Base-by-base conservation (phyloP, 2,888 invertebrate genomes). In the Conchocele bisecta region DNA sequence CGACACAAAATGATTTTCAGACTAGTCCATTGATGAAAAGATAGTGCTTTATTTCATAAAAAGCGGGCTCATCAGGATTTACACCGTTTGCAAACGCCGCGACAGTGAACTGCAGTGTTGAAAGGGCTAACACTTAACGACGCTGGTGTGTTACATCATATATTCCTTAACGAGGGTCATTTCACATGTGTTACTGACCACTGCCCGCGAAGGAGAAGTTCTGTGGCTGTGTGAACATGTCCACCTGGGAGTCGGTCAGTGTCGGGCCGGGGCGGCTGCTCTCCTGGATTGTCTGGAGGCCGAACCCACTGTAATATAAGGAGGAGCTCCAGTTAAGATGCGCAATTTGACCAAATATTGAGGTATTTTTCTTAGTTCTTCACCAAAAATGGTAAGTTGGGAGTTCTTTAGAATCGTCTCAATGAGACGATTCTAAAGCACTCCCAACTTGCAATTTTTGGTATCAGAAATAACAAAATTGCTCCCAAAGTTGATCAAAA, bases 261-360 rank as follows among this genome's bases (percentile, higher is more conserved):
- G 67, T 75, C 48, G 57, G 73, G 29, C 74, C 74, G n/a, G 82
- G 66, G 17, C 77, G 56, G 22, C 75, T 77, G 24, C 72, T 68
- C 56, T 88, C 86, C 48, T 83, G 79, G 26, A 86, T 85, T 0
- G 86, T 82, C 67, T 84, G 85, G 24, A 86, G 82, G 24, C 87
- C 85, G 78, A 85, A 85, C n/a, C 80, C 81, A 61, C 79, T 75
- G 60, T 60, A 66, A 58, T n/a, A n/a, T n/a, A n/a, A n/a, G n/a
- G n/a, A n/a, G n/a, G n/a, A n/a, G n/a, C n/a, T n/a, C n/a, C n/a
- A n/a, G n/a, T n/a, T n/a, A n/a, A n/a, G n/a, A n/a, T n/a, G n/a
- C n/a, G n/a, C n/a, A n/a, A n/a, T n/a, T n/a, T n/a, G n/a, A n/a
- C n/a, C n/a, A n/a, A n/a, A n/a, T n/a, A n/a, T n/a, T n/a, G n/a